Conservation (phyloP, 2,888 invertebrate genomes). For the Acleris literana region DNA sequence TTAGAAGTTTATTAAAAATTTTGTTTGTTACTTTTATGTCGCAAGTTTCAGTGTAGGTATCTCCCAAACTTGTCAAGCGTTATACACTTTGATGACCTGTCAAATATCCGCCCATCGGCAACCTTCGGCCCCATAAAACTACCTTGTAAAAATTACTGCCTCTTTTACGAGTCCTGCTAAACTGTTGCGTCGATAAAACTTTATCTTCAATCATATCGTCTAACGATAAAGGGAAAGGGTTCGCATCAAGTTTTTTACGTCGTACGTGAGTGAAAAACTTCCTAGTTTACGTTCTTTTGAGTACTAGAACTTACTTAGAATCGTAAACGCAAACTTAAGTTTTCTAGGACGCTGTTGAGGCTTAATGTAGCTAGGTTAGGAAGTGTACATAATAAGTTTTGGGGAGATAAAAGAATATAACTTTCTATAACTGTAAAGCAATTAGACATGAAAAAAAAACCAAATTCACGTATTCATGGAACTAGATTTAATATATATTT, state of each 20-base stretch:
- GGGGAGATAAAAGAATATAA: too few species aligned
- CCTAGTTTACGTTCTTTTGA: constrained; percentile 42
- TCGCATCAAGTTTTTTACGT: constrained; percentile 55
- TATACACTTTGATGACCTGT: constrained; percentile 44
- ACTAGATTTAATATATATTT: too few species aligned
- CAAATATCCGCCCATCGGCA: constrained; percentile 56
- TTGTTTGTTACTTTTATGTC: neutral
- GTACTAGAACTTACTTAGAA: constrained; percentile 9
- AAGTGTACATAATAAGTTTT: too few species aligned
- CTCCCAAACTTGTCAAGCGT: constrained; percentile 22
- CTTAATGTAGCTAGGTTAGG: too few species aligned
- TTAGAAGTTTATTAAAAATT: neutral
- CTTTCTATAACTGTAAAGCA: too few species aligned
- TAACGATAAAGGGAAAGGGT: constrained; percentile 40
- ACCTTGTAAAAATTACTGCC: constrained; percentile 67
- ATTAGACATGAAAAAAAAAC: too few species aligned
- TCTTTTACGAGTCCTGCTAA: constrained; percentile 67
- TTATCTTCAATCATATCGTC: constrained; percentile 64
- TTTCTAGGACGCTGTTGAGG: neutral
- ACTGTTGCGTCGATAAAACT: constrained; percentile 73
- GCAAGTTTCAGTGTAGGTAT: neutral
- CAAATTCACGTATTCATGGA: too few species aligned
- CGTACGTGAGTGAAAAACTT: constrained; percentile 68
- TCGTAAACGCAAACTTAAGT: constrained; percentile 5
- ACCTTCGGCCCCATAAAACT: constrained; percentile 54